Percentiles rank a stretch among this genome's conserved stretches.
phyloP scores from a whole-genome alignment of 1,140 invertebrate genomes.

The Penaeus vannamei region DNA sequence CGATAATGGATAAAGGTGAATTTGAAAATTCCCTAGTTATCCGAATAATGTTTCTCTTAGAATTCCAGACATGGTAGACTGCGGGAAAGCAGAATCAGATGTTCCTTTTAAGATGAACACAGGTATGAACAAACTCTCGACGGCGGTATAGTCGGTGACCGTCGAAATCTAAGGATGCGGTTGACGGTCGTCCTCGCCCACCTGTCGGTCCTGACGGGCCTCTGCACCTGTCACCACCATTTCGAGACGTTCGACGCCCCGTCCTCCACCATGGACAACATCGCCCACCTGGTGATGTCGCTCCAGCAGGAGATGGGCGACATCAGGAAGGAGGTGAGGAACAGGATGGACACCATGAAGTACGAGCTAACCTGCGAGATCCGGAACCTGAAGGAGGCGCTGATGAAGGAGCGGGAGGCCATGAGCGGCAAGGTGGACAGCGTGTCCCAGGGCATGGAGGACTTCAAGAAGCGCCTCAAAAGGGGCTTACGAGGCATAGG shows the following conservation, averaged over 20 bases:
- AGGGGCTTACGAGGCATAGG: constrained; percentile 60
- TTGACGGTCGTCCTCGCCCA: neutral
- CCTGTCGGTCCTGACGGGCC: neutral
- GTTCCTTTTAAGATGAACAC: no score
- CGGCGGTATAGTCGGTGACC: neutral
- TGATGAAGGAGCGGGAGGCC: constrained; percentile 54
- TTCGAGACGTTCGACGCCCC: constrained; percentile 43
- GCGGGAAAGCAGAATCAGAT: no score
- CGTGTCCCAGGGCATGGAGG: constrained; percentile 47
- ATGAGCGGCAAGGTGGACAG: constrained; percentile 54
- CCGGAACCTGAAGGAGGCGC: constrained; percentile 61
- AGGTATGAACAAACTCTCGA: no score
- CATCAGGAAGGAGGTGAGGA: constrained; percentile 51
- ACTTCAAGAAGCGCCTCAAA: constrained; percentile 60
- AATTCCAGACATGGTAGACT: no score
- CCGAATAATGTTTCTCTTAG: no score
- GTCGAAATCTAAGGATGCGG: neutral
- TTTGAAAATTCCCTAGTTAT: no score
- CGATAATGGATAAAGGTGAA: no score
- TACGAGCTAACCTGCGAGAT: constrained; percentile 68
- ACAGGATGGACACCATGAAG: constrained; percentile 65
- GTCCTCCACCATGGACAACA: constrained; percentile 30
- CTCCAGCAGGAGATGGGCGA: constrained; percentile 63
- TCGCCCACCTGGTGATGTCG: constrained; percentile 48
- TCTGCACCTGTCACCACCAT: neutral